Evolutionary conservation across 2,797 vertebrate species (phyloP), one percentile per base, ranked within the genome.

Genomic region (Catamblyrhynchus diadema): DNA sequence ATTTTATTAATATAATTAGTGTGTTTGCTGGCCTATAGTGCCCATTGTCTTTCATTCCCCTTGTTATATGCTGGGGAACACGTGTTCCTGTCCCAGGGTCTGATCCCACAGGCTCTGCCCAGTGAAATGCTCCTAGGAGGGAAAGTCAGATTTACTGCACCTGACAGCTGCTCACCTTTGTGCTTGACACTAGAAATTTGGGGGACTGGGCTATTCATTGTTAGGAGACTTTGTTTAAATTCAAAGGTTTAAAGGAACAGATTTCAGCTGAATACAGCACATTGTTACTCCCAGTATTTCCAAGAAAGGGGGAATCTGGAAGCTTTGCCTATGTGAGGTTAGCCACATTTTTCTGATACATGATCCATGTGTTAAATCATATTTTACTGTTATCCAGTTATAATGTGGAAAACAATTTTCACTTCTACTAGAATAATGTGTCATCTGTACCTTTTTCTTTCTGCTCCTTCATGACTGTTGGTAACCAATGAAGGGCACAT

Each of bases 1-100:
- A 85, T 93, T 97, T 97, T 97, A 94, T 97, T 97, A 97, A 95
- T 96, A 91, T 96, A 96, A 97, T 97, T 90, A 93, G 84, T 88
- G 86, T 96, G 33, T 96, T 97, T 67, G 27, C 86, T 77, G 84
- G 91, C 89, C 92, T 94, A 3, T 59, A 45, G 66, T 77, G 77
- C 85, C 91, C 77, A 35, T 91, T 91, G 94, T 72, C 73, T 90
- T 62, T 69, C 56, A 13, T 92, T 75, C 54, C 84, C 32, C 73
- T 91, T 77, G 57, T 95, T 86, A 75, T 13, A 22, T 14, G 42
- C 69, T 22, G 70, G 35, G 48, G 72, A 86, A 37, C 69, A 62
- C 2, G 4, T 9, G 13, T 70, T 77, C 60, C 42, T 45, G 39
- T 77, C 78, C 75, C 20, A 8, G 39, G 64, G 62, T 65, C 80